Conservation (phyloP, 2,113 vertebrate species). For the Chroicocephalus ridibundus region DNA sequence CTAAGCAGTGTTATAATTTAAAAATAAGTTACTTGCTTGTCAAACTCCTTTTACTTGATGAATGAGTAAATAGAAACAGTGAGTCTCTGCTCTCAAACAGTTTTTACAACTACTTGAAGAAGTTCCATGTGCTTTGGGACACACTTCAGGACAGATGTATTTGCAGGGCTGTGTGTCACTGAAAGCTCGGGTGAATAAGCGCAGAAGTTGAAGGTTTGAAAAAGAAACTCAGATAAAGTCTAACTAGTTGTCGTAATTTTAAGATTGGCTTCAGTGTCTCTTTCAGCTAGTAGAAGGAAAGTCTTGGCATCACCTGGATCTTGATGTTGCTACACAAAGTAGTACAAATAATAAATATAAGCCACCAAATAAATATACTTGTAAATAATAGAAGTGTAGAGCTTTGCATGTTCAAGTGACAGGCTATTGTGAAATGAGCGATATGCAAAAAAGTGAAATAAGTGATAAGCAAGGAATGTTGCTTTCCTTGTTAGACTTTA, state of each 20-base stretch:
- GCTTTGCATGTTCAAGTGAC: background rate
- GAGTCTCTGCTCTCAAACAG: background rate
- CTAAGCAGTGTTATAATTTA: background rate
- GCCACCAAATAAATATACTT: background rate
- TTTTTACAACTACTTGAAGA: background rate
- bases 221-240: background rate
- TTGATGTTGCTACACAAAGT: background rate
- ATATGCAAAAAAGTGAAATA: background rate
- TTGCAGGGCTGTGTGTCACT: background rate
- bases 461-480: background rate
- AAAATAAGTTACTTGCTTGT: background rate
- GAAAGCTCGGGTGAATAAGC: background rate
- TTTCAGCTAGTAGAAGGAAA: background rate
- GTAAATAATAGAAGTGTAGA: background rate
- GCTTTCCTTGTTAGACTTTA: background rate
- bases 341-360: background rate
- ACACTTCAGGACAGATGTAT: background rate
- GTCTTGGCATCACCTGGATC: background rate
- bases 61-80: background rate
- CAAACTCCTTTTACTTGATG: background rate
- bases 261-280: background rate
- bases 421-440: background rate
- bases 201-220: background rate
- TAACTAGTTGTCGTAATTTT: background rate
- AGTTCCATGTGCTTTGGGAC: background rate